Percentiles rank a stretch among this genome's conserved stretches.
phyloP scores from a whole-genome alignment of 2,888 invertebrate genomes.

The Watsonalla binaria region DNA sequence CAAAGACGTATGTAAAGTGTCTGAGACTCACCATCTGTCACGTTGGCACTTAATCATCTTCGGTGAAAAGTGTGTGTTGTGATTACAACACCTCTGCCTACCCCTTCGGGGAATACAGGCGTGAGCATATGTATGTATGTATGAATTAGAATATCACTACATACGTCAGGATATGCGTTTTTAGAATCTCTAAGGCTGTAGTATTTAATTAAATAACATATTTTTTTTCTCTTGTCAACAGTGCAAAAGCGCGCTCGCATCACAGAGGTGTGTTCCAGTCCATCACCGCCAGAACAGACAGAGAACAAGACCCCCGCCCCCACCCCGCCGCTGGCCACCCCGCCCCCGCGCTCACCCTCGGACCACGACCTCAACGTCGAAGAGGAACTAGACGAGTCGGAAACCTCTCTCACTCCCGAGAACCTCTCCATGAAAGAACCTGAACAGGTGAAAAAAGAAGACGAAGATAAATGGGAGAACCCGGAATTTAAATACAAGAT shows the following conservation, averaged over 20 bases:
- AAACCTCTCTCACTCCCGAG: slow-evolving; percentile 84
- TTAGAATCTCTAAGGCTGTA: too few species aligned
- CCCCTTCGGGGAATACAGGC: too few species aligned
- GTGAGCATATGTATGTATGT: too few species aligned
- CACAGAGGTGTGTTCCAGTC: slow-evolving; percentile 67
- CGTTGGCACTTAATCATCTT: too few species aligned
- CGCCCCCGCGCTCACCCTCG: slow-evolving; percentile 68
- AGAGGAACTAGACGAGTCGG: slow-evolving; percentile 75
- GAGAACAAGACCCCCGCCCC: slow-evolving; percentile 55
- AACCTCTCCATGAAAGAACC: slow-evolving; percentile 88
- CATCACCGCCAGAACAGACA: slow-evolving; percentile 55
- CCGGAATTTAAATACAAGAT: slow-evolving; percentile 64
- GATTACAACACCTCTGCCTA: too few species aligned
- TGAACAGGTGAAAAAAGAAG: slow-evolving; percentile 74
- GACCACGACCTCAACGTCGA: slow-evolving; percentile 78
- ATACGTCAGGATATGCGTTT: too few species aligned
- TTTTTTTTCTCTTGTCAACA: slow-evolving; percentile 43
- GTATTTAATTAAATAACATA: slow-evolving; percentile 1
- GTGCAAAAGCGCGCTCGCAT: slow-evolving; percentile 73
- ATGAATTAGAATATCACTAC: too few species aligned
- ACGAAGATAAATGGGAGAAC: slow-evolving; percentile 68
- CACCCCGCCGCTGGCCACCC: slow-evolving; percentile 53
- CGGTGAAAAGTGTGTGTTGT: too few species aligned
- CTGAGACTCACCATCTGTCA: too few species aligned
- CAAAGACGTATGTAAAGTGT: too few species aligned